Conservation (phyloP, 2,888 invertebrate genomes). For the Leptura quadrifasciata region DNA sequence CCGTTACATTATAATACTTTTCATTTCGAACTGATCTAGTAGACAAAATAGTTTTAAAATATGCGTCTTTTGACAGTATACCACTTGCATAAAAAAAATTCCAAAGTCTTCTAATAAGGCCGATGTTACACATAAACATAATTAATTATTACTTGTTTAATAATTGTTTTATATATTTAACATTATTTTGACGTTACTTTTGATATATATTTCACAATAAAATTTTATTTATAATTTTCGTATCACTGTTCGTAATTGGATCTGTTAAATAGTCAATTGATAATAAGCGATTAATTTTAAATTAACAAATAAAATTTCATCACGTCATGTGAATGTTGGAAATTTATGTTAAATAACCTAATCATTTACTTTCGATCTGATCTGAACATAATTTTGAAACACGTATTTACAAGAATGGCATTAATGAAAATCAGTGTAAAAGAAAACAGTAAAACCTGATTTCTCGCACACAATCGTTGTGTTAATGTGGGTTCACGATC, state of each 20-base stretch:
- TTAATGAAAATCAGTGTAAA: conserved; percentile 27
- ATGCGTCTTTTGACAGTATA: too few species aligned
- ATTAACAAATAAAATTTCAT: not conserved
- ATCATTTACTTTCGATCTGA: conserved; percentile 23
- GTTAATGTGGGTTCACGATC: conserved; percentile 26
- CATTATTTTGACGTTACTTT: too few species aligned
- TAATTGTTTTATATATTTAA: too few species aligned
- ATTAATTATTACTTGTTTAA: too few species aligned
- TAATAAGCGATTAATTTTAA: not conserved
- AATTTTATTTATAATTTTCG: not conserved
- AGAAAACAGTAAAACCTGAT: conserved; percentile 37
- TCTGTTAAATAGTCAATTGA: not conserved
- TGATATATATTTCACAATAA: too few species aligned
- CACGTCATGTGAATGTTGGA: not conserved
- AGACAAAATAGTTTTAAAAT: too few species aligned
- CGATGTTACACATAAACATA: too few species aligned
- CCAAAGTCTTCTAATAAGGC: too few species aligned
- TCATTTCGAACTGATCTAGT: too few species aligned
- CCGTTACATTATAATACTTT: too few species aligned
- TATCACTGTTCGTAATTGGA: not conserved
- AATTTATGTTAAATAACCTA: conserved; percentile 10
- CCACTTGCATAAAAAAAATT: too few species aligned
- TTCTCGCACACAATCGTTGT: conserved; percentile 22
- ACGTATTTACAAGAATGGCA: conserved; percentile 3
- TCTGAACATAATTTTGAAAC: conserved; percentile 16